A percentile compares a stretch with the other conserved stretches of the same genome.
Evolutionary conservation across 2,888 invertebrate species (phyloP).

Genomic region (Melinopterus prodromus): DNA sequence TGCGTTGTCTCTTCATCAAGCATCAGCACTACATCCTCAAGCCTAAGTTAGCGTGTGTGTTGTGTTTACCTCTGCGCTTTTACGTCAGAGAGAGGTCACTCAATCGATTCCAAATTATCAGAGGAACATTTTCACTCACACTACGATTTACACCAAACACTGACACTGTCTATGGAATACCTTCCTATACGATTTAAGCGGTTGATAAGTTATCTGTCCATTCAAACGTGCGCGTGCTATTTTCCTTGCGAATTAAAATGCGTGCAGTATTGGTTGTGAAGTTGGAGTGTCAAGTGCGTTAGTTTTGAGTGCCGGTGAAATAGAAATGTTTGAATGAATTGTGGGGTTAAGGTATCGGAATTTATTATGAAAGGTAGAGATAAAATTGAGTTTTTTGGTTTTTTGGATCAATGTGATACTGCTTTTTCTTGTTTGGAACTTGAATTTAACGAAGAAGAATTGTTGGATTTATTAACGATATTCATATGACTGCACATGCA

Average conservation of each 20-base stretch:
- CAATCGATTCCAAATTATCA: neutral
- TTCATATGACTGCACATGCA: neutral
- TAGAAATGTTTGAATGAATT: neutral
- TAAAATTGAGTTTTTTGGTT: neutral
- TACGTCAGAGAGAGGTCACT: neutral
- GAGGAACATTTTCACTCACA: neutral
- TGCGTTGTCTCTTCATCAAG: neutral
- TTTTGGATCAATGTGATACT: neutral
- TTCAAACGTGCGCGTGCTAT: neutral
- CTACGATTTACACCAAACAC: neutral
- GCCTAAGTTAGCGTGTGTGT: neutral
- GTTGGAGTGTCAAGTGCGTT: neutral
- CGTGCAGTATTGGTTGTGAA: neutral
- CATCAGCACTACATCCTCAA: neutral
- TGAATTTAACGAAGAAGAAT: too few relatives aligned
- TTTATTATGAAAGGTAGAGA: neutral
- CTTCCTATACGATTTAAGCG: neutral
- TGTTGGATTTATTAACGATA: neutral
- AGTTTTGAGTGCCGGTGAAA: neutral
- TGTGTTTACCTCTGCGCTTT: neutral
- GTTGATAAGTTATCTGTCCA: neutral
- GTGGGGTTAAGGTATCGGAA: neutral
- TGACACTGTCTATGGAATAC: neutral
- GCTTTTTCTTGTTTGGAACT: neutral
- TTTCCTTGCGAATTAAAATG: neutral